phyloP scores from a whole-genome alignment of 2,113 vertebrate species.

The Platanista minor region DNA sequence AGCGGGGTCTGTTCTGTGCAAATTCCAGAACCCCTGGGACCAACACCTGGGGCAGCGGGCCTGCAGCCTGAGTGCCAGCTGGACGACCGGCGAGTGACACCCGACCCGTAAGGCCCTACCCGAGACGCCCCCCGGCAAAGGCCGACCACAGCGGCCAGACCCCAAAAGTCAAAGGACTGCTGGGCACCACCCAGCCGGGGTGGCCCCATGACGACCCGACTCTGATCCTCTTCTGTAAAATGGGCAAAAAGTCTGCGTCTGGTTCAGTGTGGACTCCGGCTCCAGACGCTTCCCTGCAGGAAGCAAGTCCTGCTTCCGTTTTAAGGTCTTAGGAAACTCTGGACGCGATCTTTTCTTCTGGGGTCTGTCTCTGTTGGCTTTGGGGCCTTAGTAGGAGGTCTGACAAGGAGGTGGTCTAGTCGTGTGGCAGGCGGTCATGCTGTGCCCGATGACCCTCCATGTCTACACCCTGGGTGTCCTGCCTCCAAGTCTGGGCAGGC shows the following conservation, averaged over 20 bases:
- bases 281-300: background rate
- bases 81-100: too few species aligned
- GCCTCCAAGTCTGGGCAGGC: background rate
- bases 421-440: accelerated
- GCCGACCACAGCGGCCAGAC: background rate
- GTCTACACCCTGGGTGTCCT: too few species aligned
- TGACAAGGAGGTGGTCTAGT: background rate
- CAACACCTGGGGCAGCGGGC: too few species aligned
- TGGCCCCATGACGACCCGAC: background rate
- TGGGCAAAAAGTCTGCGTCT: accelerated
- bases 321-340: background rate
- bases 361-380: background rate
- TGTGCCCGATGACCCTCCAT: accelerated
- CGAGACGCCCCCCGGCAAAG: background rate
- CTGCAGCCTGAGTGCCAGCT: too few species aligned
- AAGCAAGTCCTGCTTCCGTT: too few species aligned
- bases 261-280: background rate
- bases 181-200: background rate
- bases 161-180: too few species aligned
- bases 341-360: background rate
- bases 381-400: background rate
- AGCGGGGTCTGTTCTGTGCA: too few species aligned
- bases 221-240: background rate
- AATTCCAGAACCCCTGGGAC: too few species aligned
- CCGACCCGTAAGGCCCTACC: too few species aligned